Evolutionary conservation across 2,113 vertebrate species (phyloP).

Genomic region (Pelvicachromis taeniatus): DNA sequence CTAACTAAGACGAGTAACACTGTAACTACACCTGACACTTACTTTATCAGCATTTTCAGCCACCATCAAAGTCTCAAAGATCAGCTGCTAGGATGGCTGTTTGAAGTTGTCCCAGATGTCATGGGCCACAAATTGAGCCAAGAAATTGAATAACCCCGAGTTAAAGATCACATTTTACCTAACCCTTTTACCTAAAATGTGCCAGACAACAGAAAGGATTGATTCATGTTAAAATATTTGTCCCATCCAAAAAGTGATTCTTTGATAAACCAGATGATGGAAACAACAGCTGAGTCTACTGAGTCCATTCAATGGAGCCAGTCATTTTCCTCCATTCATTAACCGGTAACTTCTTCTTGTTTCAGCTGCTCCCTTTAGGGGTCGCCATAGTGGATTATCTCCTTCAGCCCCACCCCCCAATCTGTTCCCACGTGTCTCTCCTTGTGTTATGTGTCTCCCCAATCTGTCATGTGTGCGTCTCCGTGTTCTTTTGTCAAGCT

Average conservation of each 20-base stretch:
- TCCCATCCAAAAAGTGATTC: too few relatives aligned
- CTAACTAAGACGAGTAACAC: background rate
- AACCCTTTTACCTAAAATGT: too few relatives aligned
- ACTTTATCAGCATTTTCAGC: background rate
- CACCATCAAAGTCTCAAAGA: background rate
- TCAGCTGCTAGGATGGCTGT: background rate
- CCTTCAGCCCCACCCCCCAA: background rate
- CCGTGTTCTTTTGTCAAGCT: background rate
- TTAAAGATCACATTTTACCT: too few relatives aligned
- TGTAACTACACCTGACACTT: background rate
- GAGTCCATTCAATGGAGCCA: background rate
- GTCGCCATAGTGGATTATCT: background rate
- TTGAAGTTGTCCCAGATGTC: background rate
- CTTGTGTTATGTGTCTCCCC: background rate
- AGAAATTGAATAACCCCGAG: background rate
- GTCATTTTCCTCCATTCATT: background rate
- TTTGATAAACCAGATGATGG: too few relatives aligned
- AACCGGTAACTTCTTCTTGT: background rate
- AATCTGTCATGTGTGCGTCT: background rate
- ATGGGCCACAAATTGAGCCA: background rate
- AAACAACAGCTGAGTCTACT: too few relatives aligned
- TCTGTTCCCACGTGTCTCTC: background rate
- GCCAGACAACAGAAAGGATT: too few relatives aligned
- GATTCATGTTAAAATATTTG: too few relatives aligned
- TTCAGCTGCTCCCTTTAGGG: background rate